These are phyloP conservation scores for Eucriotettix oculatus DNA, from an alignment of 2,888 invertebrate genomes.

Conservation along the genomic window DNA sequence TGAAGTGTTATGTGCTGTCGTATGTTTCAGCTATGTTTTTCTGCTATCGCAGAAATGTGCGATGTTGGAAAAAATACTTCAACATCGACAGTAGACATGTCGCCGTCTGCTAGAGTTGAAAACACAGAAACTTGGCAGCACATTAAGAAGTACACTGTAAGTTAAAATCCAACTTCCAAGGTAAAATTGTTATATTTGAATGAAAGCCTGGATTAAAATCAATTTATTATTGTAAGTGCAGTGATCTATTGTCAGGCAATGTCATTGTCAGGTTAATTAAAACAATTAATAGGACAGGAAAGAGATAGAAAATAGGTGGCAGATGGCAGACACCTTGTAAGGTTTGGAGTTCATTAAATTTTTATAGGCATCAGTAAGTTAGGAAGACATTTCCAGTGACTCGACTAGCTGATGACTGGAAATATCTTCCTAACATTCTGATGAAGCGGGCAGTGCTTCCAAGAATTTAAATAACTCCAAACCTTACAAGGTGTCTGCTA, in stretches of 20 bases:
- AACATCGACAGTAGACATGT: no score
- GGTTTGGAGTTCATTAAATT: neutral
- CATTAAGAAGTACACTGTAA: slow-evolving; percentile 29
- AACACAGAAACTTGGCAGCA: slow-evolving; percentile 29
- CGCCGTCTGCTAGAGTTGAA: slow-evolving; percentile 18
- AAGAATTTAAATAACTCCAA: no score
- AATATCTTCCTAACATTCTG: no score
- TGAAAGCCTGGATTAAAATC: neutral
- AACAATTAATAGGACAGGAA: no score
- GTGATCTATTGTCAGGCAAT: no score
- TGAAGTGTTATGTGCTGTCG: neutral
- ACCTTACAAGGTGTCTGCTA: no score
- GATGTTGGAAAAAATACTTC: neutral
- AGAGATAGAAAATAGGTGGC: neutral
- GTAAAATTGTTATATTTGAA: neutral
- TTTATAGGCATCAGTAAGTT: neutral
- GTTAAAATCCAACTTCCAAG: slow-evolving; percentile 7
- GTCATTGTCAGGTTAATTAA: neutral
- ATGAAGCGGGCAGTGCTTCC: no score
- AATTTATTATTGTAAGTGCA: no score
- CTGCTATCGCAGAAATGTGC: slow-evolving; percentile 4
- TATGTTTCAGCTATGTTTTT: slow-evolving; percentile 5
- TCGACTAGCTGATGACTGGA: no score
- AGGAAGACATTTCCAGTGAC: neutral
- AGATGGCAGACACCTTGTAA: no score